A percentile compares a stretch with the other conserved stretches of the same genome.
phyloP scores from a whole-genome alignment of 2,888 invertebrate species.

The Brachypterus glaber region DNA sequence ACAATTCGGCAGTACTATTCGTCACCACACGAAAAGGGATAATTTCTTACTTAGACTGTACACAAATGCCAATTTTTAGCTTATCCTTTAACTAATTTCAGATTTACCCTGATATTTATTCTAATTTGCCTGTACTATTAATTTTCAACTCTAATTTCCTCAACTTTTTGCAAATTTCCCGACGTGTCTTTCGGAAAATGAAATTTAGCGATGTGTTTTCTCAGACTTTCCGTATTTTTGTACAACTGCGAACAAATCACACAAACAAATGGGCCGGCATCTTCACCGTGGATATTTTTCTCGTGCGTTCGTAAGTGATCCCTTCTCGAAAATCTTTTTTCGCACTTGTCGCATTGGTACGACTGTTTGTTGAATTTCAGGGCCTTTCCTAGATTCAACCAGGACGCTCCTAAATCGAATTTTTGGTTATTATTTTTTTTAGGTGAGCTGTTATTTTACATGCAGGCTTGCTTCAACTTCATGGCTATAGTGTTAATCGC shows the following conservation, averaged over 20 bases:
- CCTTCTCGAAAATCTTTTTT: constrained; percentile 38
- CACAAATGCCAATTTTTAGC: too few species aligned
- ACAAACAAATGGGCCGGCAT: constrained; percentile 41
- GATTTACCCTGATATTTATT: too few species aligned
- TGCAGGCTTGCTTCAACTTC: too few species aligned
- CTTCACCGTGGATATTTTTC: constrained; percentile 43
- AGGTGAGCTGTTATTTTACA: too few species aligned
- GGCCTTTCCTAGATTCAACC: constrained; percentile 32
- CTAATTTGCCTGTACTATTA: too few species aligned
- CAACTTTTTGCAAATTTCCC: constrained; percentile 21
- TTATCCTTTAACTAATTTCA: too few species aligned
- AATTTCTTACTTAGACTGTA: too few species aligned
- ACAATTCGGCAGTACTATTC: too few species aligned
- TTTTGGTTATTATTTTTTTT: too few species aligned
- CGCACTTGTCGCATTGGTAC: constrained; percentile 38
- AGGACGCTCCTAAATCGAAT: too few species aligned
- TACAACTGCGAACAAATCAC: constrained; percentile 40
- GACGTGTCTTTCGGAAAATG: constrained; percentile 31
- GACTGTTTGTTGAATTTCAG: constrained; percentile 29
- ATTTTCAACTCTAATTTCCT: constrained; percentile 14
- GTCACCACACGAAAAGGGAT: too few species aligned
- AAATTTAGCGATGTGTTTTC: constrained; percentile 42
- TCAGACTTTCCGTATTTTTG: constrained; percentile 41
- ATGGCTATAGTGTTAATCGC: too few species aligned
- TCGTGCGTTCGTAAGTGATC: constrained; percentile 42